Conservation (phyloP, 2,797 vertebrate genomes). For the Sebastes melanostomus region DNA sequence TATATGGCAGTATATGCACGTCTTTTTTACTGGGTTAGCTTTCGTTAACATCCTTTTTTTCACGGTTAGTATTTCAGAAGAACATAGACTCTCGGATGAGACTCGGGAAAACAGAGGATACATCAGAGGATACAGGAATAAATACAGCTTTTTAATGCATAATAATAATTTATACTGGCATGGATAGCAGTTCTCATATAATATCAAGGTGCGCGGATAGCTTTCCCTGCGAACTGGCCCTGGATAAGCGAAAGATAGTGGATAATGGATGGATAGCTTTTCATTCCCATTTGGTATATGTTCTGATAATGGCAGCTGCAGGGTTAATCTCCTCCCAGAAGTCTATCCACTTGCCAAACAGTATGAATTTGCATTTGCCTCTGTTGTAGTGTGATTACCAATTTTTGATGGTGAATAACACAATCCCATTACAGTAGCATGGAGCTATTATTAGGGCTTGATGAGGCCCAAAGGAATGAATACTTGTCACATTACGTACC, state of each 20-base stretch:
- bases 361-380: conserved; percentile 40
- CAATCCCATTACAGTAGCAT: conserved; percentile 45
- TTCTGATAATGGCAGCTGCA: conserved; percentile 49
- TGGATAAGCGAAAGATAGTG: background rate
- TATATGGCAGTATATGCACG: conserved; percentile 64
- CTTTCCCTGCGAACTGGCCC: background rate
- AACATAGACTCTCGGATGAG: conserved; percentile 52
- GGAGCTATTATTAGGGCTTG: conserved; percentile 33
- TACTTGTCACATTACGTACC: conserved; percentile 39
- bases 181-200: conserved; percentile 68
- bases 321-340: conserved; percentile 31
- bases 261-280: background rate
- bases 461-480: conserved; percentile 45
- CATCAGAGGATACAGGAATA: conserved; percentile 76
- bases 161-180: conserved; percentile 67
- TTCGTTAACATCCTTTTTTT: conserved; percentile 58
- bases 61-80: conserved; percentile 60
- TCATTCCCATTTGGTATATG: conserved; percentile 65
- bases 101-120: conserved; percentile 50
- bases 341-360: conserved; percentile 12
- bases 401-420: conserved; percentile 40
- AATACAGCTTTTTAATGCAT: conserved; percentile 74
- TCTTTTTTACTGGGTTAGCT: conserved; percentile 51
- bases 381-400: conserved; percentile 46
- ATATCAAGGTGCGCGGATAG: conserved; percentile 59